Evolutionary conservation across 2,888 invertebrate genomes (phyloP), one percentile per base, ranked within the genome.

Genomic region (Beris morrisii): DNA sequence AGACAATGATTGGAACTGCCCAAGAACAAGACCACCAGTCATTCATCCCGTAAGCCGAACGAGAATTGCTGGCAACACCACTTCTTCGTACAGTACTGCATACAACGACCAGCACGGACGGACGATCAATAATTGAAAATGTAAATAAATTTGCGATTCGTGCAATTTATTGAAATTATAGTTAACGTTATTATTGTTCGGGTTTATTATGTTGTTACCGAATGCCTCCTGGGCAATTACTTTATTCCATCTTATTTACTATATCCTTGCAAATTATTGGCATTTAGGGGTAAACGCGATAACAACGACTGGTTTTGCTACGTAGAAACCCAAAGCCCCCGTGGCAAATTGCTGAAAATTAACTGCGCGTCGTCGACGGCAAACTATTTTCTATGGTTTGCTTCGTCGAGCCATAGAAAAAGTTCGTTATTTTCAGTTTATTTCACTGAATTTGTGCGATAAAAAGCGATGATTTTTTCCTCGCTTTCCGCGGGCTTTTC

Each of bases 331-430:
- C 48, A 22, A 46, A 54, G 44, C 61, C 9, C 9, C 38, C 68
- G 45, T 63, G 56, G 65, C 65, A 68, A 68, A 68, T 68, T 68
- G 68, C 32, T 52, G 61, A 46, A 68, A 68, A 68, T 68, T 65
- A 68, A 68, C 54, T 65, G 53, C 68, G 65, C 31, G 64, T 65
- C 56, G 54, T 32, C 32, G 50, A 52, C 12, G 50, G 28, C 32
- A 32, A 22, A 56, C n/a, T 38, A 56, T 22, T 22, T 22, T 22
- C 38, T 38, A 38, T 38, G 38, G 9, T 22, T 22, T 3, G 22
- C 38, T 5, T 7, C 38, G 9, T 9, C 9, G 38, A 38, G 38
- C 38, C 38, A 38, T 38, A 38, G 38, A 38, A 38, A 48, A 48
- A 48, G 13, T 13, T 48, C 5, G 48, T 15, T 13, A 28, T 28